A percentile compares a stretch with the other conserved stretches of the same genome.
Conservation (phyloP, 2,888 invertebrate genomes). For the Ecdyonurus torrentis region DNA sequence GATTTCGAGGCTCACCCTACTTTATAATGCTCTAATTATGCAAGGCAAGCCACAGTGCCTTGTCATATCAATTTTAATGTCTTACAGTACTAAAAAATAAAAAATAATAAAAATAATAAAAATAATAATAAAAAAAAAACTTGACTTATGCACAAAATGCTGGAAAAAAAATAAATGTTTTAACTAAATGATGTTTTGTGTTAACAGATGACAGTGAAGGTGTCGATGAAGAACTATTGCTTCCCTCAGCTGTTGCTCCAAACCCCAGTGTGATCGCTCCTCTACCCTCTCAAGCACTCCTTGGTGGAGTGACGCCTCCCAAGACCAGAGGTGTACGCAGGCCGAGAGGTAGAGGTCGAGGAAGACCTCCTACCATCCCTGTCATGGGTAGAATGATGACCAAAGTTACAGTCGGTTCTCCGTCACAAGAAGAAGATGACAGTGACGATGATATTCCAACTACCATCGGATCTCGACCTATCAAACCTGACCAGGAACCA, state of each 20-base stretch:
- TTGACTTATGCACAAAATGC: too few relatives aligned
- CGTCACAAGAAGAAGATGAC: background rate
- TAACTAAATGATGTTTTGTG: too few relatives aligned
- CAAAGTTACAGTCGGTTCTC: conserved; percentile 11
- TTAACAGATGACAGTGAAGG: background rate
- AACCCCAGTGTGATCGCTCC: conserved; percentile 5
- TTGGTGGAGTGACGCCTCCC: background rate
- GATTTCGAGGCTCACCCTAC: too few relatives aligned
- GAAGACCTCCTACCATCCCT: conserved; percentile 15
- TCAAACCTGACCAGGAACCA: too few relatives aligned
- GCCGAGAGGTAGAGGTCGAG: background rate
- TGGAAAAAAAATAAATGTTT: too few relatives aligned
- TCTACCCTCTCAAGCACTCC: background rate
- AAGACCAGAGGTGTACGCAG: background rate
- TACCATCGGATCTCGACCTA: background rate
- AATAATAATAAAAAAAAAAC: too few relatives aligned
- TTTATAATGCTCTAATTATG: too few relatives aligned
- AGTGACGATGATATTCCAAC: background rate
- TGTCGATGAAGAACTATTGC: background rate
- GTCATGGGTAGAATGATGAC: conserved; percentile 13
- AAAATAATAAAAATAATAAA: too few relatives aligned
- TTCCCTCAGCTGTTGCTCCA: conserved; percentile 15
- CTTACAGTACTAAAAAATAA: too few relatives aligned
- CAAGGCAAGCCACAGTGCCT: too few relatives aligned
- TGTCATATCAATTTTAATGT: too few relatives aligned